A percentile compares a stretch with the other conserved stretches of the same genome.
These are phyloP conservation scores for Drosophila prostipennis DNA, from an alignment of 2,888 invertebrate genomes.

Conservation along the genomic window DNA sequence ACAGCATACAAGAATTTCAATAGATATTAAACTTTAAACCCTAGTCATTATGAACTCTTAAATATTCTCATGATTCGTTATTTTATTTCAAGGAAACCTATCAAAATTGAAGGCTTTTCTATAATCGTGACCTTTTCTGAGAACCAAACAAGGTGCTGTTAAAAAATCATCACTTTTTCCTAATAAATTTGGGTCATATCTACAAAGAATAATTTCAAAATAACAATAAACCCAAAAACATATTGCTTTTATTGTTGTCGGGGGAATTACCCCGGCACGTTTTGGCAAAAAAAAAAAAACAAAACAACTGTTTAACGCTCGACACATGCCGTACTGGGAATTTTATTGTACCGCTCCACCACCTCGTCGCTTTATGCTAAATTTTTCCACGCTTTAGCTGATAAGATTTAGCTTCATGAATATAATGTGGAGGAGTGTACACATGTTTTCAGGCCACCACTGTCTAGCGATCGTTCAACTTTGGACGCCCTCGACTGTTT, in stretches of 20 bases:
- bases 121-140: background rate
- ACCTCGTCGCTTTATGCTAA: slow-evolving; percentile 12
- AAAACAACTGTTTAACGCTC: slow-evolving; percentile 29
- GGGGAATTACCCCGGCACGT: slow-evolving; percentile 32
- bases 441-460: slow-evolving; percentile 40
- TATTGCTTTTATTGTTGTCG: slow-evolving; percentile 1
- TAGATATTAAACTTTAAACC: no score
- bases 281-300: slow-evolving; percentile 46
- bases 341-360: background rate
- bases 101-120: background rate
- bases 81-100: no score
- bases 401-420: slow-evolving; percentile 59
- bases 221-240: background rate
- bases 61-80: no score
- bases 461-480: slow-evolving; percentile 43
- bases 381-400: slow-evolving; percentile 47
- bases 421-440: slow-evolving; percentile 47
- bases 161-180: background rate
- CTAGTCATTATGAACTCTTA: no score
- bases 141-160: background rate
- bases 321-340: slow-evolving; percentile 31
- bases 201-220: background rate
- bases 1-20: no score
- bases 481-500: slow-evolving; percentile 7
- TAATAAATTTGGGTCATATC: background rate